Base-by-base conservation (phyloP, 2,797 vertebrate species). In the Myoxocephalus aenaeus region DNA sequence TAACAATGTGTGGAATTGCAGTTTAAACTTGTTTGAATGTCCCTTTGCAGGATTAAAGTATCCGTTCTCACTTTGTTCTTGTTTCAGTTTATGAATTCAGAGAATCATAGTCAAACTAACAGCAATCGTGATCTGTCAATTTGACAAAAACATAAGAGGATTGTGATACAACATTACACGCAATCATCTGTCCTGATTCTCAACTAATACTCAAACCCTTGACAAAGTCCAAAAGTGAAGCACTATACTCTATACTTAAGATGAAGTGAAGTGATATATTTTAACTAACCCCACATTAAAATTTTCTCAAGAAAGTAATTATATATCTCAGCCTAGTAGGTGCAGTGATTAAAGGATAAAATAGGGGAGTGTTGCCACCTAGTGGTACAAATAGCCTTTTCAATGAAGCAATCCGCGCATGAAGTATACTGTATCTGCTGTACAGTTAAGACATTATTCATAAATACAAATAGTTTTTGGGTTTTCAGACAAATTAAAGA, bases 311-410 rank as follows among this genome's bases (percentile, higher is more conserved):
- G 25, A 7, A 64, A 57, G 1, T 57, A 64, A 74, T 40, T 5
- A 29, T 57, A 56, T 29, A 38, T 36, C 34, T 27, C 22, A 27
- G 50, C n/a, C 10, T 22, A 14, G 18, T 13, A n/a, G 10, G 10
- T 29, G 3, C 59, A 13, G 36, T 50, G 4, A 32, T 15, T 66
- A 14, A 38, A 38, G 32, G 7, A 40, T 29, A 32, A 34, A 61
- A 59, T 85, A 18, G n/a, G 32, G 25, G 0, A 50, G 82, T 65
- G 72, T 46, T 73, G 65, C 87, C 90, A 87, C 27, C 87, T 81
- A 73, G 84, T 87, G 91, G 82, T 73, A 1, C 29, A 36, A 63
- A 32, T 10, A 25, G 1, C 3, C 18, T 8, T 6, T 4, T 5
- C 17, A 42, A n/a, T 3, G 0, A 20, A 8, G 18, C 5, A 70